Base-by-base conservation (phyloP, 2,888 invertebrate species). In the Tipula confusa region DNA sequence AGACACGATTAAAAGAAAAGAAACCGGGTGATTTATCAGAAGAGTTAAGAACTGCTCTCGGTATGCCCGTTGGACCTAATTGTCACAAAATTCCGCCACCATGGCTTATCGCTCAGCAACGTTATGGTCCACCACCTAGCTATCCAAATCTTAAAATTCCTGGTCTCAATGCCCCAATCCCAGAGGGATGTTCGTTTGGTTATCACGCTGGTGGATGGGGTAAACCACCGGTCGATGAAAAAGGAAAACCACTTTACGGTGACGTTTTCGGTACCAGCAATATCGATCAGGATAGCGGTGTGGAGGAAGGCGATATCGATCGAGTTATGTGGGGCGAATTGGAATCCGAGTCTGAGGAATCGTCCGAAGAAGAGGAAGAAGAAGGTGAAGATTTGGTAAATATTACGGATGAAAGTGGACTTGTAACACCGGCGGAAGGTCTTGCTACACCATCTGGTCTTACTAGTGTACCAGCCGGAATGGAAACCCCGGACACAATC, bases 201-300 rank as follows among this genome's bases (percentile, higher is more conserved):
- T 99, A 99, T 90, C 99, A 99, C 90, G 98, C 99, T 0, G 99
- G 98, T 48, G 99, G 99, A 29, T 99, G 99, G 99, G 99, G 99
- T 84, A 99, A 99, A 89, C 99, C 99, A 11, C 99, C 99, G 0
- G 99, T 99, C 0, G 99, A 99, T 90, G 99, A 99, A 90, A 95
- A 94, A 85, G 99, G 99, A 43, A 96, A 98, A 88, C 99, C 99
- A 0, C 91, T 99, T 0, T 99, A 99, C 88, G 99, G 99, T 1
- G 99, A 99, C 90, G 99, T 99, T 1, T 99, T 99, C 88, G 99
- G 99, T 4, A 95, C 96, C 13, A 93, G 93, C 85, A 91, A 92
- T 80, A 92, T 91, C 33, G 94, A 94, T 1, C 92, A 93, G 48
- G 95, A 95, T 88, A 92, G 91, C 85, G 91, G 92, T 48, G 91